Evolutionary conservation across 2,797 vertebrate species (phyloP), one percentile per base, ranked within the genome.

Genomic region (Avahi laniger): DNA sequence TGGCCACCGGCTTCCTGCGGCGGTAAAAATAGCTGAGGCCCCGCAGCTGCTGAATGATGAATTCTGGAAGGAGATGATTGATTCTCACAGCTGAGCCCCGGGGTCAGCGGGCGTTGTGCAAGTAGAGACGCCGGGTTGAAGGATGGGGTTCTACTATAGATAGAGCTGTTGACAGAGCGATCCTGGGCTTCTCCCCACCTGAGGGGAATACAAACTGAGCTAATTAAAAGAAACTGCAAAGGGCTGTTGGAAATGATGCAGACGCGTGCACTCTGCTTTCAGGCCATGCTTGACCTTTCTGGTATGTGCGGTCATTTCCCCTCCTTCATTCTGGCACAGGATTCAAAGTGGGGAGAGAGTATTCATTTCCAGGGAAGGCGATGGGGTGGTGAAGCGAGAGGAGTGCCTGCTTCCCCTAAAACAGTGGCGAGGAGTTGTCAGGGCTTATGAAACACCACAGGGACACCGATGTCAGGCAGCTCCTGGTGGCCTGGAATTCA

Each of bases 101-200:
- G 97, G 98, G 98, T 98, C 98, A 98, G 97, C 84, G 86, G 96
- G 87, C 96, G 85, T 98, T 97, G 98, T 97, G 98, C 98, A 96
- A 98, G 98, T 92, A 89, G 97, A 98, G 98, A 75, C 91, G 88
- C 94, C 81, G 70, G 96, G 97, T 97, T 98, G 98, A 98, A 50
- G 92, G 98, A 97, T 97, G 98, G 98, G 98, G 97, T 96, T 97
- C 97, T 93, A 97, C 98, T 99, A 98, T 98, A 99, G 98, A 99
- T 98, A 99, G 99, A 99, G 97, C 95, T 98, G 99, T 98, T 98
- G 98, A 99, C 98, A 98, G 98, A 98, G 98, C 85, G 97, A 98
- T 96, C 97, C 98, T 97, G 97, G 97, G 98, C 98, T 98, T 98
- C 98, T 98, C 98, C 98, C 98, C 97, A 97, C 98, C 96, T 95